A percentile compares a stretch with the other conserved stretches of the same genome.
These are phyloP conservation scores for Villa cingulata DNA, from an alignment of 2,888 invertebrate genomes.

Conservation along the genomic window DNA sequence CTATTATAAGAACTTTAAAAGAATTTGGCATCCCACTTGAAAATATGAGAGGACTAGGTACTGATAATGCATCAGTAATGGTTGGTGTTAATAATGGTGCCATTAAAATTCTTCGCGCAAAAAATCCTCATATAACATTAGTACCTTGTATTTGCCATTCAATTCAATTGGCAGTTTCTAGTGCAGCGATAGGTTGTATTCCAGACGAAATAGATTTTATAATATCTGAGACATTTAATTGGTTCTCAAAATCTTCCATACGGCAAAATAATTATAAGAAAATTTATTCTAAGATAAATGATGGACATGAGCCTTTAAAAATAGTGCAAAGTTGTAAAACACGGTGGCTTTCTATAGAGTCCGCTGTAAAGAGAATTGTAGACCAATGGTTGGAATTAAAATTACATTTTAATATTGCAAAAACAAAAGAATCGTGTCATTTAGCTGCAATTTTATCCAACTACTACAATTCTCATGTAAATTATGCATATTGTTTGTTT, in stretches of 20 bases:
- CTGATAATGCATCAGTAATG: constrained; percentile 6
- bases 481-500: too few species aligned
- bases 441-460: too few species aligned
- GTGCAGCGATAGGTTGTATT: not conserved
- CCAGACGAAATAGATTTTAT: not conserved
- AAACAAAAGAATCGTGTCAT: not conserved
- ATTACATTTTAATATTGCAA: not conserved
- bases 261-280: not conserved
- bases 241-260: not conserved
- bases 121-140: not conserved
- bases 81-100: constrained; percentile 3
- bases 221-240: not conserved
- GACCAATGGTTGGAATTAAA: not conserved
- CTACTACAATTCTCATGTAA: too few species aligned
- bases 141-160: not conserved
- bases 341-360: not conserved
- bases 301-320: not conserved
- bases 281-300: not conserved
- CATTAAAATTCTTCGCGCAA: not conserved
- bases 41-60: not conserved
- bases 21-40: not conserved
- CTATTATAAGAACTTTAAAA: not conserved
- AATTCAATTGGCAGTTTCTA: not conserved
- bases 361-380: not conserved
- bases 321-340: not conserved